These are phyloP conservation scores for Prionace glauca DNA, from an alignment of 2,797 vertebrate genomes.

Conservation along the genomic window DNA sequence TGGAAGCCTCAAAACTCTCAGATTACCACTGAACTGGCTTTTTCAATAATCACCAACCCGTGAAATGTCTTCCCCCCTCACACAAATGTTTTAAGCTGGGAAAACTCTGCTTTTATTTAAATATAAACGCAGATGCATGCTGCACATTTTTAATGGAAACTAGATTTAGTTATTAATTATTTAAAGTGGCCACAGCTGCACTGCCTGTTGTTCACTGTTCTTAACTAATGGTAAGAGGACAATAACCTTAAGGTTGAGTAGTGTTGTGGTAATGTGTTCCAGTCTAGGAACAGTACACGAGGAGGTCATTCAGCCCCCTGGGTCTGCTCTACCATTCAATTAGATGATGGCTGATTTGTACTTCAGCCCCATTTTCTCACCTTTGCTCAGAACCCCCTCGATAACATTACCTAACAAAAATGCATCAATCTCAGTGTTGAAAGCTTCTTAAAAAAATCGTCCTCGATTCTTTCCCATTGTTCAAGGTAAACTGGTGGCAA, in stretches of 20 bases:
- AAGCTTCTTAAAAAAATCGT: not conserved
- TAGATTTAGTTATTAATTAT: slow-evolving; percentile 24
- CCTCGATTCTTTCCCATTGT: not conserved
- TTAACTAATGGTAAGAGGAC: not conserved
- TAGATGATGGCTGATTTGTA: not conserved
- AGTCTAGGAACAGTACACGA: not conserved
- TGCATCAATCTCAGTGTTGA: not conserved
- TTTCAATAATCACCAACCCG: not conserved
- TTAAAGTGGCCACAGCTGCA: not conserved
- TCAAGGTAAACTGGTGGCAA: not conserved
- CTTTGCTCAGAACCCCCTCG: not conserved
- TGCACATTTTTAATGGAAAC: slow-evolving; percentile 12
- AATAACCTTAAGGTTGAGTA: slow-evolving; percentile 4
- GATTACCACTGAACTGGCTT: not conserved
- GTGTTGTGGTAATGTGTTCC: not conserved
- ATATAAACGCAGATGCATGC: not conserved
- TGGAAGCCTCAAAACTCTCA: not conserved
- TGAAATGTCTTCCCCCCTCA: not conserved
- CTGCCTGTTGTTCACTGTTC: not conserved
- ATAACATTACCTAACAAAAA: not conserved
- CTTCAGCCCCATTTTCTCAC: not conserved
- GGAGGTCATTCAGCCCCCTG: not conserved
- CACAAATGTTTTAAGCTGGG: not conserved
- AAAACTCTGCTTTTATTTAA: not conserved
- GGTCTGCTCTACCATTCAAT: not conserved